Base-by-base conservation (phyloP, 2,113 vertebrate species). In the Rhea pennata region DNA sequence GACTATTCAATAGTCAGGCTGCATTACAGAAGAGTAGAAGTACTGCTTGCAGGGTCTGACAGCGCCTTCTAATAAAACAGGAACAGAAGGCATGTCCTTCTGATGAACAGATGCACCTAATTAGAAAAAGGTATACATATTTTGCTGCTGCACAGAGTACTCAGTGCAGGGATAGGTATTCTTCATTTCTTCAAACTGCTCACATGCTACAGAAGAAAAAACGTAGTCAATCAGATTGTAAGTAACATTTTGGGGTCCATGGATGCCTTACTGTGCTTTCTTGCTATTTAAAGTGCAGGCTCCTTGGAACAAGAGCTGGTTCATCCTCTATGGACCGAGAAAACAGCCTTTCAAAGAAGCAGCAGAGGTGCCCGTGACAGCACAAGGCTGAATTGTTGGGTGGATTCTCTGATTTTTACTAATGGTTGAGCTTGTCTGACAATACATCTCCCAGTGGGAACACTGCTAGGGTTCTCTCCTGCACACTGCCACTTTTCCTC, bases 401-500 rank as follows among this genome's bases (percentile, higher is more conserved):
- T 33, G 15, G 26, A 67, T 58, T 58, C n/a, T 81, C 36, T 64
- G 46, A 9, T 84, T 78, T 56, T 69, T 54, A 65, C 10, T n/a
- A 78, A 6, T 6, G 12, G 29, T 44, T 21, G 58, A 54, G 39
- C 50, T 33, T 59, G 29, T 33, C 56, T 4, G 9, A 19, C 29
- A 19, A 33, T 59, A 31, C 31, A 33, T 19, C 56, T 33, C 73
- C 61, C 83, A 46, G 26, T 15, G 39, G 70, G n/a, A 79, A 40
- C 22, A 16, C 16, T 71, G 50, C 23, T 51, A 36, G 22, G 27
- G 36, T 4, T 61, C 62, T 33, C 44, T 74, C 54, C 39, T 29
- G 5, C 50, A n/a, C 0, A 1, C 20, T 7, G n/a, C 29, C 19
- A 2, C 39, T 20, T 74, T 31, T 39, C 24, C 7, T 54, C 8